A percentile compares a stretch with the other conserved stretches of the same genome.
phyloP scores from a whole-genome alignment of 2,888 invertebrate species.

The Cyclophora punctaria region DNA sequence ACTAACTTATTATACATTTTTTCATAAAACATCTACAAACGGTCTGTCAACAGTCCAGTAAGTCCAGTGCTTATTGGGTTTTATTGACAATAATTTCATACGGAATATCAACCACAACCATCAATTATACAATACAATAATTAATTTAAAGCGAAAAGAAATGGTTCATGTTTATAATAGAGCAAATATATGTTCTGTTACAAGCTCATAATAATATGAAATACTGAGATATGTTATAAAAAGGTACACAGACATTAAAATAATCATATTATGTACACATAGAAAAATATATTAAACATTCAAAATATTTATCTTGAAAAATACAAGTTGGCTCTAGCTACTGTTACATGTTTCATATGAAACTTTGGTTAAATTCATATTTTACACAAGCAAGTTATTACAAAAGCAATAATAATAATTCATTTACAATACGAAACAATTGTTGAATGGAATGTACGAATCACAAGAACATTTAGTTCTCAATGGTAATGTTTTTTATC shows the following conservation, averaged over 20 bases:
- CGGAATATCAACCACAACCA: too few species aligned
- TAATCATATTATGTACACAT: conserved; percentile 43
- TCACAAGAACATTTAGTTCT: conserved; percentile 33
- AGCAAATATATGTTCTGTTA: neutral
- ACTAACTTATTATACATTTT: too few species aligned
- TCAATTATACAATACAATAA: too few species aligned
- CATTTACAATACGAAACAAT: conserved; percentile 2
- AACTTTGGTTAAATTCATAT: conserved; percentile 27
- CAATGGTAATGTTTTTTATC: too few species aligned
- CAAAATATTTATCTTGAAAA: conserved; percentile 47
- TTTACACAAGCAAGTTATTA: conserved; percentile 16
- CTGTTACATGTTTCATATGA: conserved; percentile 33
- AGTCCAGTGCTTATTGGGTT: too few species aligned
- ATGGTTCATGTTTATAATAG: too few species aligned
- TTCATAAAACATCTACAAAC: too few species aligned
- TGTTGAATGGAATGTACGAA: conserved; percentile 50
- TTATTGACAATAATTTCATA: too few species aligned
- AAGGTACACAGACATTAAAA: conserved; percentile 31
- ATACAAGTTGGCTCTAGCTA: conserved; percentile 30
- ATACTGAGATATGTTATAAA: conserved; percentile 16
- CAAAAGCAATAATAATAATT: conserved; percentile 5
- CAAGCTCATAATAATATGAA: neutral
- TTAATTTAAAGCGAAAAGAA: too few species aligned
- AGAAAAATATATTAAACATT: conserved; percentile 61
- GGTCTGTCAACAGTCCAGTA: too few species aligned